Percentiles rank a stretch among this genome's conserved stretches.
These are phyloP conservation scores for Anguilla marmorata DNA, from an alignment of 2,797 vertebrate genomes.

Conservation along the genomic window DNA sequence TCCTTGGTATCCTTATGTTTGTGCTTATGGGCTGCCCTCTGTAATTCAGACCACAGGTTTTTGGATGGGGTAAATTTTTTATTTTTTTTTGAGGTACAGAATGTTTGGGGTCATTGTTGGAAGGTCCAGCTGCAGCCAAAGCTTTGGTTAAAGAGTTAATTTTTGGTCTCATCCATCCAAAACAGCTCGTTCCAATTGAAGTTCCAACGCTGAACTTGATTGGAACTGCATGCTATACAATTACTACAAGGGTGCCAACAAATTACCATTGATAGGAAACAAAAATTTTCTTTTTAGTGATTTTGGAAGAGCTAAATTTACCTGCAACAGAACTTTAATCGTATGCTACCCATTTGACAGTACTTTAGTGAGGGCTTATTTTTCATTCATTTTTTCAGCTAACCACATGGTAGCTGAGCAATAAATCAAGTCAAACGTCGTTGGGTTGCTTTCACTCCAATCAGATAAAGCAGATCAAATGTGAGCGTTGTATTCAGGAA, in stretches of 20 bases:
- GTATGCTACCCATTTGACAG: background rate
- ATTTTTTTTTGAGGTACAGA: no score
- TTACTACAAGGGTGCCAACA: background rate
- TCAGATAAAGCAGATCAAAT: background rate
- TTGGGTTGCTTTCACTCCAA: background rate
- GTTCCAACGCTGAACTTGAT: background rate
- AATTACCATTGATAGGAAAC: background rate
- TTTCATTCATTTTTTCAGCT: background rate
- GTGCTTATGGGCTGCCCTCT: background rate
- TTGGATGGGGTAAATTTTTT: background rate
- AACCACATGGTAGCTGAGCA: background rate
- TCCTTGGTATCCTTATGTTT: background rate
- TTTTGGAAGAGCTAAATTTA: background rate
- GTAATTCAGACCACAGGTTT: background rate
- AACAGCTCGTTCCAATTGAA: background rate
- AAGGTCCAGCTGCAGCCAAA: no score
- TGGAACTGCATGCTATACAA: background rate
- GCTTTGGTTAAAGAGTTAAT: no score
- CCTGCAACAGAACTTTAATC: background rate
- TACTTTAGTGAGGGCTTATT: background rate
- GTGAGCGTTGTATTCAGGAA: background rate
- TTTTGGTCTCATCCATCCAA: background rate
- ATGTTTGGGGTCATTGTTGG: no score
- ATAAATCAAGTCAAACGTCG: constrained; percentile 10
- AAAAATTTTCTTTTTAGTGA: background rate